Evolutionary conservation across 2,797 vertebrate species (phyloP), one percentile per base, ranked within the genome.

Genomic region (Molossus molossus): DNA sequence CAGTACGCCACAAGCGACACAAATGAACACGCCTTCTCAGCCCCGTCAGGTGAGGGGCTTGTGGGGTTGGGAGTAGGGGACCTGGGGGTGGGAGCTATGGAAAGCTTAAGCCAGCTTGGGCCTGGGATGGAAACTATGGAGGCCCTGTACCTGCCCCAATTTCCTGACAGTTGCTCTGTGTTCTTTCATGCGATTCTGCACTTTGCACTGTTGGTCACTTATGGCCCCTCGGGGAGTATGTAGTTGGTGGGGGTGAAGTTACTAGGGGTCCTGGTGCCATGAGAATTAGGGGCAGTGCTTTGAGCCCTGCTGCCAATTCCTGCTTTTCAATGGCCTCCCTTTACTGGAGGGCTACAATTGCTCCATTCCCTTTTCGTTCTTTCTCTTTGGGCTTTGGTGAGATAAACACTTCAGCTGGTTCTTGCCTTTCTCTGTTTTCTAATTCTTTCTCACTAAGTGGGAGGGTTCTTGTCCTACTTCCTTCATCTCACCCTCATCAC

Each of bases 11-110:
- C 99, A 99, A 90, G 99, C 99, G 98, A 99, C 99, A 98, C 99
- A 99, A 98, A 99, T 99, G 99, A 99, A 99, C 99, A 99, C 99
- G 97, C 98, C 99, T 97, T 99, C 99, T 97, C 99, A 99, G 94
- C 98, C 99, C 95, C 99, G 99, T 98, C 99, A 99, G 99, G 99
- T 99, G 99, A 98, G 98, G 97, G 93, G 96, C 93, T 96, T 96
- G 37, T 0, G 67, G 81, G 60, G 37, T 60, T 65, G 93, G 94
- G 55, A 48, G 69, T 80, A 82, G 67, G 95, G 93, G 50, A 9
- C 72, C 62, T 73, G 94, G 95, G 94, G 95, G 94, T 83, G 95
- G 96, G 95, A 82, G 64, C 87, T 79, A 21, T 87, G 86, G 91
- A 81, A 86, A 86, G 53, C 33, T 73, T 53, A 33, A 92, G 91